Percentiles rank a stretch among this genome's conserved stretches.
phyloP scores from a whole-genome alignment of 2,888 invertebrate species.

The Entomobrya proxima region DNA sequence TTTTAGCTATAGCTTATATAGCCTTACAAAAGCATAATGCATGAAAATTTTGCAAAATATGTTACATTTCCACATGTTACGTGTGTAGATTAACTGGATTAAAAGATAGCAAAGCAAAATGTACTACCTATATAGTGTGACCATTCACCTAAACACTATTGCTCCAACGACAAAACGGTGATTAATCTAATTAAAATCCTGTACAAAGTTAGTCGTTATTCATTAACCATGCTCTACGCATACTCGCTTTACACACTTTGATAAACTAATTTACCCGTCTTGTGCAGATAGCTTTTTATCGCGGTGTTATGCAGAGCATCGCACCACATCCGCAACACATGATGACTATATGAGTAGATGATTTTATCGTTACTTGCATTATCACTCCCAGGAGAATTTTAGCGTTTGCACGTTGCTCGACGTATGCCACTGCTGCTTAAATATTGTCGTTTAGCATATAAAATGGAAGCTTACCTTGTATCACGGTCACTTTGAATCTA shows the following conservation, averaged over 20 bases:
- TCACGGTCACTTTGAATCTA: neutral
- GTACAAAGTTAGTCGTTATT: neutral
- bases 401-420: conserved; percentile 4
- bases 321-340: neutral
- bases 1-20: no score
- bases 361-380: neutral
- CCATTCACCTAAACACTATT: neutral
- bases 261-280: neutral
- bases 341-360: neutral
- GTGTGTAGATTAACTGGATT: no score
- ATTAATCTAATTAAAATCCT: conserved; percentile 53
- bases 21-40: no score
- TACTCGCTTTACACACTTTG: neutral
- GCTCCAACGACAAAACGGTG: neutral
- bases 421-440: neutral
- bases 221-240: neutral
- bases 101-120: no score
- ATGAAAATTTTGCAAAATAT: no score
- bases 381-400: conserved; percentile 6
- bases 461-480: neutral
- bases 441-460: neutral
- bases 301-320: neutral
- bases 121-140: neutral
- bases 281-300: neutral
- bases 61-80: no score